A percentile compares a stretch with the other conserved stretches of the same genome.
phyloP scores from a whole-genome alignment of 92 coral and sea anemone genomes.

The Epizoanthus stellaris region DNA sequence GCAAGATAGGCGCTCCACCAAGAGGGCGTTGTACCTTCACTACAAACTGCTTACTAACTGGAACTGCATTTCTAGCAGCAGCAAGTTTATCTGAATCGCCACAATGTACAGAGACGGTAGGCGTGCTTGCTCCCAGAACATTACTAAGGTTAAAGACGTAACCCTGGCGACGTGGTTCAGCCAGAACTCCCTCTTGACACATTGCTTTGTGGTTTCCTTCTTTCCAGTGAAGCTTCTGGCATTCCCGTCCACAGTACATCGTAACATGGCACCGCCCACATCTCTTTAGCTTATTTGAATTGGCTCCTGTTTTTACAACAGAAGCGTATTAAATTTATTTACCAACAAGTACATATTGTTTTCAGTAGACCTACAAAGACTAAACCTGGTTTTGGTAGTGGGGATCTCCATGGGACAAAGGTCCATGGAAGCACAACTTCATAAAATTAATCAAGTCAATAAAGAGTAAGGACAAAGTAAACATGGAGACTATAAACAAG shows the following conservation, averaged over 20 bases:
- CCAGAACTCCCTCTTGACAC: slow-evolving; percentile 62
- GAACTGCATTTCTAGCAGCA: slow-evolving; percentile 36
- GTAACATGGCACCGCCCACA: slow-evolving; percentile 60
- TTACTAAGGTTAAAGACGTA: slow-evolving; percentile 50
- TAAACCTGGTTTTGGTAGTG: no score
- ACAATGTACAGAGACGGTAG: slow-evolving; percentile 49
- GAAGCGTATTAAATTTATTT: not conserved
- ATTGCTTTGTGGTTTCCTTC: slow-evolving; percentile 54
- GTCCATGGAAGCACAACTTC: no score
- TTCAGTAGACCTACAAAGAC: no score
- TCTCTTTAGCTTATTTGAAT: slow-evolving; percentile 43
- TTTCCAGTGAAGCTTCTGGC: slow-evolving; percentile 66
- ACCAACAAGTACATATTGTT: no score
- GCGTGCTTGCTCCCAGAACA: slow-evolving; percentile 43
- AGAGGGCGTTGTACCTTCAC: slow-evolving; percentile 65
- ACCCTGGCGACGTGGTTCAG: slow-evolving; percentile 47
- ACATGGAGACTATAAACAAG: no score
- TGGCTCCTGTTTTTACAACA: slow-evolving; percentile 27
- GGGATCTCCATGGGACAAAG: no score
- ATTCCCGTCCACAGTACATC: slow-evolving; percentile 59
- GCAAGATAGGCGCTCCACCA: not conserved
- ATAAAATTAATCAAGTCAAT: no score
- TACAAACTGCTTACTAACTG: slow-evolving; percentile 52
- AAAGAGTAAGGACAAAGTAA: no score
- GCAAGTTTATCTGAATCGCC: slow-evolving; percentile 40